Conservation (phyloP, 2,888 invertebrate species). For the Macrophya annulata region DNA sequence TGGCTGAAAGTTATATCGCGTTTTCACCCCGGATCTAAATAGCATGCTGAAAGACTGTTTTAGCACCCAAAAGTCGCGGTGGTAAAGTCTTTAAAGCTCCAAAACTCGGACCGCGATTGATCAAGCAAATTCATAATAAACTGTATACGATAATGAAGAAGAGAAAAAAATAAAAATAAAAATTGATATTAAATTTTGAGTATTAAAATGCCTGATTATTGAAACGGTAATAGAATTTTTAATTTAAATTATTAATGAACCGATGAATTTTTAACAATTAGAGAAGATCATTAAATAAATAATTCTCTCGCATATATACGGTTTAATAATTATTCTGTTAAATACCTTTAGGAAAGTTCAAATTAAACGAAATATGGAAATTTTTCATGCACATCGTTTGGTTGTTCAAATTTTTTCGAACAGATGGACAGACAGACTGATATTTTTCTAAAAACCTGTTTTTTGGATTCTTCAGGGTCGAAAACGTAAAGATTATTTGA, state of each 20-base stretch:
- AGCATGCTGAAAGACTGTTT: background rate
- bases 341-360: background rate
- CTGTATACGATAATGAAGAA: background rate
- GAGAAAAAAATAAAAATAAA: background rate
- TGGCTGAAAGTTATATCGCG: background rate
- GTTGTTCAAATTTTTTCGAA: too few relatives aligned
- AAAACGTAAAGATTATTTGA: too few relatives aligned
- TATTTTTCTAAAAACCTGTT: too few relatives aligned
- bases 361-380: too few relatives aligned
- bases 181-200: background rate
- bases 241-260: background rate
- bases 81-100: background rate
- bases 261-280: background rate
- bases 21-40: background rate
- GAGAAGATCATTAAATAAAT: background rate
- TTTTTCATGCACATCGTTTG: too few relatives aligned
- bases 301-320: background rate
- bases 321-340: background rate
- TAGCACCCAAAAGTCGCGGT: background rate
- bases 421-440: too few relatives aligned
- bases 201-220: background rate
- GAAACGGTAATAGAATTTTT: background rate
- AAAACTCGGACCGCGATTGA: background rate
- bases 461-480: too few relatives aligned
- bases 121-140: constrained; percentile 6